Conservation (phyloP, 2,113 vertebrate genomes). For the Sula dactylatra region DNA sequence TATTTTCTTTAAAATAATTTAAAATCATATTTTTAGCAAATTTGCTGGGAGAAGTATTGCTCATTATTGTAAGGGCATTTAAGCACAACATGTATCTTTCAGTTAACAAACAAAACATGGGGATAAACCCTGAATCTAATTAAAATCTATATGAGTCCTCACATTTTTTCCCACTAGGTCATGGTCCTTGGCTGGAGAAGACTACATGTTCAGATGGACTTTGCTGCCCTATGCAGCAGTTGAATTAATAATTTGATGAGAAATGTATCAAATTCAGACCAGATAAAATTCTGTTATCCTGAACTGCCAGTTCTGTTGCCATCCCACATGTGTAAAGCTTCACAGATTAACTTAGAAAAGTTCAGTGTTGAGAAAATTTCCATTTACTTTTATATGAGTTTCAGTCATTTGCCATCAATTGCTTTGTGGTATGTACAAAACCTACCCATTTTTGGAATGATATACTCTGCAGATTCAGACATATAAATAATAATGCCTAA, state of each 20-base stretch:
- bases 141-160: not conserved
- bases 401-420: not conserved
- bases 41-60: not conserved
- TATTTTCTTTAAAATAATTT: not conserved
- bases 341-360: not conserved
- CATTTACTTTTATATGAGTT: not conserved
- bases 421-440: not conserved
- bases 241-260: not conserved
- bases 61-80: not conserved
- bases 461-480: not conserved
- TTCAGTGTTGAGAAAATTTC: not conserved
- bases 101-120: not conserved
- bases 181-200: not conserved
- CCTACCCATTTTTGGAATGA: not conserved
- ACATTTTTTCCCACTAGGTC: not conserved
- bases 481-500: not conserved
- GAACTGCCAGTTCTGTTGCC: not conserved
- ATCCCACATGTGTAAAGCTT: not conserved
- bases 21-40: not conserved
- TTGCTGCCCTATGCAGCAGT: not conserved
- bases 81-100: not conserved
- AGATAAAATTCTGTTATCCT: not conserved
- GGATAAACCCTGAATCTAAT: not conserved
- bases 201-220: not conserved
- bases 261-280: not conserved